phyloP scores from a whole-genome alignment of 2,113 vertebrate species.

The Mustelus asterias region DNA sequence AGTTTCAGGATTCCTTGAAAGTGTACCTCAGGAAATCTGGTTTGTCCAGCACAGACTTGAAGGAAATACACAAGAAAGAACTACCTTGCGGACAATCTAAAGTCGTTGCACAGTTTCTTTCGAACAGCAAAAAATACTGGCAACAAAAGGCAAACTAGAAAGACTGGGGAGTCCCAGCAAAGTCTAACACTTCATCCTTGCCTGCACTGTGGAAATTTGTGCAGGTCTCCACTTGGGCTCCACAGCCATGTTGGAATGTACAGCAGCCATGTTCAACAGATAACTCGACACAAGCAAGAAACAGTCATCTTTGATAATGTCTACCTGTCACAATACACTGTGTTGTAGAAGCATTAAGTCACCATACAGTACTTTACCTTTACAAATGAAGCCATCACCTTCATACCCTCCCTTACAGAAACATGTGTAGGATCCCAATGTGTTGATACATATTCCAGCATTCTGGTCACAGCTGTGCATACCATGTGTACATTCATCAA shows the following conservation, averaged over 20 bases:
- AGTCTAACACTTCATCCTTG: no score
- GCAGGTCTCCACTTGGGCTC: no score
- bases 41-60: neutral
- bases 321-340: neutral
- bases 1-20: neutral
- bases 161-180: no score
- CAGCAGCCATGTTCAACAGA: no score
- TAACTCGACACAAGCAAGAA: no score
- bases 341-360: neutral
- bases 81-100: neutral
- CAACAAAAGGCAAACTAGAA: neutral
- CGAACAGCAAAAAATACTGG: neutral
- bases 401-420: neutral
- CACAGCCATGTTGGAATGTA: no score
- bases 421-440: neutral
- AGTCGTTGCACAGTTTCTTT: neutral
- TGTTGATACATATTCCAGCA: neutral
- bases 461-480: neutral
- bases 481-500: neutral
- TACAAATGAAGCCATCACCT: conserved; percentile 24
- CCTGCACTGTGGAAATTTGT: no score
- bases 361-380: neutral
- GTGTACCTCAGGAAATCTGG: neutral
- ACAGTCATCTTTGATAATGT: neutral
- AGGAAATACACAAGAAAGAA: neutral